Evolutionary conservation across 2,797 vertebrate genomes (phyloP), one percentile per base, ranked within the genome.

Genomic region (Falco concolor): DNA sequence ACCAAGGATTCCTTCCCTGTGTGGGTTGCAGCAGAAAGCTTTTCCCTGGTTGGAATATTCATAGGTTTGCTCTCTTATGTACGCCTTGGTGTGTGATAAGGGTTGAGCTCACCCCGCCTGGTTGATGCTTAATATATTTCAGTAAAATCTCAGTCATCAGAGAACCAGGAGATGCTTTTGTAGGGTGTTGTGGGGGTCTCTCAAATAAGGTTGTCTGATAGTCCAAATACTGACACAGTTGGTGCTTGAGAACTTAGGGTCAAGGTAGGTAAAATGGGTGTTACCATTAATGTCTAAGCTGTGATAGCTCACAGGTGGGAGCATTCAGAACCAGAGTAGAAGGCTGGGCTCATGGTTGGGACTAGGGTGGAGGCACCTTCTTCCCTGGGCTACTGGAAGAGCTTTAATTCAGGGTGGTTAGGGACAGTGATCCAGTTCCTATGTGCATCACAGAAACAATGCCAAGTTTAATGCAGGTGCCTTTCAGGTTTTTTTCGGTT

Each of bases 31-130:
- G 65, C 56, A 75, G 74, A 79, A 86, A 61, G 57, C 53, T 93
- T 86, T 80, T 89, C 13, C 22, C 22, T 88, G 57, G 65, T 34
- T 95, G 91, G 76, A 87, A 69, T 96, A 93, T 93, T 88, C 85
- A 67, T 61, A 50, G 65, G 53, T 86, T 93, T 89, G 59, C 74
- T 90, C 59, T 76, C 50, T 86, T 86, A 75, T 12, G 57, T 89
- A 57, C 92, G 81, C 59, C 94, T 77, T 79, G 64, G 78, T 60
- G 79, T 94, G 69, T 84, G 83, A 28, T 84, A 81, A 61, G 74
- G 90, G 50, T 90, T 91, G 61, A 83, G 42, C 34, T 65, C 10
- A 11, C 61, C 30, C 85, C 90, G 76, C 76, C 78, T 86, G 14
- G 5, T 47, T 63, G 57, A 23, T 83, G 85, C 69, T 74, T 78